Percentiles rank a stretch among this genome's conserved stretches.
phyloP scores from a whole-genome alignment of 2,797 vertebrate genomes.

The Parotocinclus haroldoi region DNA sequence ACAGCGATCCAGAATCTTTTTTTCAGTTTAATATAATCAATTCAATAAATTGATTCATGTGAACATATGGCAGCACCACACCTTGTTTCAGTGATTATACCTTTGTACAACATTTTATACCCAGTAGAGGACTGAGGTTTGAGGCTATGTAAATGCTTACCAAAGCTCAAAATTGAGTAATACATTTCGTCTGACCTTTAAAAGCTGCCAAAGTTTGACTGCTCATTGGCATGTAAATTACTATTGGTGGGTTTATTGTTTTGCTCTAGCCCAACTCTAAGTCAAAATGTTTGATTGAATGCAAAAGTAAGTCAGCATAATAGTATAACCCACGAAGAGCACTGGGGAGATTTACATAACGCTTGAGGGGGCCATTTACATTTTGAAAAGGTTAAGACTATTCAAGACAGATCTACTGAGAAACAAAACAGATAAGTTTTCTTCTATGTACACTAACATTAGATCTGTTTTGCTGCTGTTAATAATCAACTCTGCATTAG shows the following conservation, averaged over 20 bases:
- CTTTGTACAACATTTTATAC: no score
- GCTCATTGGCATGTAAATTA: not conserved
- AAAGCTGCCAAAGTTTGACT: not conserved
- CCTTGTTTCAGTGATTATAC: no score
- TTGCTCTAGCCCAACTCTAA: not conserved
- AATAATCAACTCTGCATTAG: no score
- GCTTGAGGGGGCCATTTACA: not conserved
- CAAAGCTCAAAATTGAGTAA: not conserved
- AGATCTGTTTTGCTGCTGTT: no score
- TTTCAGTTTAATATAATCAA: not conserved
- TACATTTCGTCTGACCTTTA: not conserved
- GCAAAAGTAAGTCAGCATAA: slow-evolving; percentile 4
- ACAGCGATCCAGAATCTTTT: not conserved
- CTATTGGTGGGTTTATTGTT: not conserved
- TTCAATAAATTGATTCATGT: no score
- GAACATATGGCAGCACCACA: no score
- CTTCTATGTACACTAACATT: no score
- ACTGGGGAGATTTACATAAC: not conserved
- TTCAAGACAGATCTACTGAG: not conserved
- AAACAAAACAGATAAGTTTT: slow-evolving; percentile 19
- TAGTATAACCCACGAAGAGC: not conserved
- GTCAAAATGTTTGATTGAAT: not conserved
- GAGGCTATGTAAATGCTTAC: not conserved
- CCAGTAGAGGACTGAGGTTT: not conserved
- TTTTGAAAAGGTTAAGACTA: slow-evolving; percentile 7